Conservation (phyloP, 2,797 vertebrate species). For the Takifugu rubripes region DNA sequence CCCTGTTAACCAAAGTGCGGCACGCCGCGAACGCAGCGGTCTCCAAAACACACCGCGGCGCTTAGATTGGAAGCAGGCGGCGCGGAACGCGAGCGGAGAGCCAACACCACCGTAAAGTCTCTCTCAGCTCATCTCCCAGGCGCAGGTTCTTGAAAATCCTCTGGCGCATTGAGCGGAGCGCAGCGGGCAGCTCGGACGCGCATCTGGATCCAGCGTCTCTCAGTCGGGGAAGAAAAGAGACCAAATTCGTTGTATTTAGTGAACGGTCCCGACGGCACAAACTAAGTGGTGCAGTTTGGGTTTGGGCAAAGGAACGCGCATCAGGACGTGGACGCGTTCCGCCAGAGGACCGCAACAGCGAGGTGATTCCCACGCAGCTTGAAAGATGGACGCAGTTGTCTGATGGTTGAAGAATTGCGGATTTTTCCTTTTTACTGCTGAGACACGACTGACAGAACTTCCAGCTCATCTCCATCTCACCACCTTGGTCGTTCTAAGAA, state of each 20-base stretch:
- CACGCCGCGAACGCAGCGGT: constrained; percentile 35
- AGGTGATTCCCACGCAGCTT: neutral
- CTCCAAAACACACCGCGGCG: constrained; percentile 8
- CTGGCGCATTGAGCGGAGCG: constrained; percentile 59
- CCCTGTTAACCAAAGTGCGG: constrained; percentile 57
- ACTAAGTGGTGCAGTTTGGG: constrained; percentile 2
- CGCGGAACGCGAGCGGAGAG: neutral
- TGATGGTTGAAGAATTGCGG: constrained; percentile 24
- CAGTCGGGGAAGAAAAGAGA: neutral
- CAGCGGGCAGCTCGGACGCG: constrained; percentile 32
- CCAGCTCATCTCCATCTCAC: constrained; percentile 46
- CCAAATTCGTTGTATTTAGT: neutral
- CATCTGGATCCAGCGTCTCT: constrained; percentile 11
- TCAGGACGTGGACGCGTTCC: constrained; percentile 2
- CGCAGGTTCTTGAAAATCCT: constrained; percentile 32
- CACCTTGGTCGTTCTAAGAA: neutral
- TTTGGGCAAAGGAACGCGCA: neutral
- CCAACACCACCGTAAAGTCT: neutral
- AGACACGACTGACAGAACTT: constrained; percentile 54
- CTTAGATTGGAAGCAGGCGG: constrained; percentile 1
- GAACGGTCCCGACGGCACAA: neutral
- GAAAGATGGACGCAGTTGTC: neutral
- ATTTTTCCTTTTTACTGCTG: constrained; percentile 4
- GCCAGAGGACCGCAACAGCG: neutral
- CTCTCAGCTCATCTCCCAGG: constrained; percentile 13